A percentile compares a stretch with the other conserved stretches of the same genome.
Conservation (phyloP, 2,113 vertebrate genomes). For the Talpa occidentalis region DNA sequence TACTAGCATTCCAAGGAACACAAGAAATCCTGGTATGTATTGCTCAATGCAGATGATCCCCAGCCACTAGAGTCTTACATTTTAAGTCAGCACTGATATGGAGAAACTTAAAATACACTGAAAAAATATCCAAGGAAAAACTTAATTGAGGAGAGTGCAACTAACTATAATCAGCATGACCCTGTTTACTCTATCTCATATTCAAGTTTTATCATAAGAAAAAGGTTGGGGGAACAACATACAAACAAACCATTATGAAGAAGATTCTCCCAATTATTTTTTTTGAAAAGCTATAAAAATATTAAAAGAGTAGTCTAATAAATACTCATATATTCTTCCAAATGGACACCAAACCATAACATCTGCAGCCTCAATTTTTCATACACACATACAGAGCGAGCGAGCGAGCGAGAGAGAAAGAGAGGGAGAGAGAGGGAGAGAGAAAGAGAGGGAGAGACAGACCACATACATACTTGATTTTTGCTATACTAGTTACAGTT, state of each 20-base stretch:
- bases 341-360: neutral
- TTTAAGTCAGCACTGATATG: neutral
- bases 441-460: no score
- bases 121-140: neutral
- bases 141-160: neutral
- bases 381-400: neutral
- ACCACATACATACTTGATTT: neutral
- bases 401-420: no score
- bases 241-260: neutral
- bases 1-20: neutral
- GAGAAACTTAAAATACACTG: slow-evolving; percentile 2
- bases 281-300: slow-evolving; percentile 4
- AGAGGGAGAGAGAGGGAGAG: no score
- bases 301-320: neutral
- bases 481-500: neutral
- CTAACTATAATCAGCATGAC: neutral
- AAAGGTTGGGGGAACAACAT: neutral
- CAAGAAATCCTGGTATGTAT: neutral
- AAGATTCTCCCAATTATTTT: neutral
- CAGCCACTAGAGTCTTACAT: neutral
- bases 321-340: neutral
- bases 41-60: neutral
- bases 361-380: neutral
- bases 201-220: neutral
- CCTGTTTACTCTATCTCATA: neutral